phyloP scores from a whole-genome alignment of 2,797 vertebrate species.

The Sebastes reedi region DNA sequence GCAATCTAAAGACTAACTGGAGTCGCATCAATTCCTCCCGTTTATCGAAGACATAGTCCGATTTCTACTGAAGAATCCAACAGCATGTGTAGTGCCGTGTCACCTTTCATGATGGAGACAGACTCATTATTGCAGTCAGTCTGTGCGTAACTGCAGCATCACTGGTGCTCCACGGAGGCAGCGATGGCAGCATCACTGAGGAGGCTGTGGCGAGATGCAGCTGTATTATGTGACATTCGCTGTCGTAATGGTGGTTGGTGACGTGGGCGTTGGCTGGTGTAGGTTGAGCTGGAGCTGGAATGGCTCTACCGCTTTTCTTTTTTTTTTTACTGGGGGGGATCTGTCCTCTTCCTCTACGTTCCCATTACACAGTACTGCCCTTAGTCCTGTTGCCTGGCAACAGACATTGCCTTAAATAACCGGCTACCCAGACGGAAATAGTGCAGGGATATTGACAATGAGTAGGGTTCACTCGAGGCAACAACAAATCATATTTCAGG shows the following conservation, averaged over 20 bases:
- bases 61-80: not conserved
- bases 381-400: slow-evolving; percentile 85
- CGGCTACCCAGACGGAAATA: slow-evolving; percentile 74
- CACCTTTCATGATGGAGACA: slow-evolving; percentile 37
- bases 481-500: slow-evolving; percentile 61
- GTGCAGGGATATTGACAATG: slow-evolving; percentile 70
- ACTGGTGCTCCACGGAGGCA: slow-evolving; percentile 5
- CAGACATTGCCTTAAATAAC: slow-evolving; percentile 86
- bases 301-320: slow-evolving; percentile 45
- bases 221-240: slow-evolving; percentile 50
- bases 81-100: slow-evolving; percentile 19
- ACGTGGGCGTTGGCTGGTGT: slow-evolving; percentile 79
- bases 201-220: slow-evolving; percentile 27
- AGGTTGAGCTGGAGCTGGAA: slow-evolving; percentile 57
- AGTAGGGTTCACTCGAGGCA: slow-evolving; percentile 78
- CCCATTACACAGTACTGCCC: slow-evolving; percentile 75
- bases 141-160: slow-evolving; percentile 45
- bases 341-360: slow-evolving; percentile 72
- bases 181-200: slow-evolving; percentile 11
- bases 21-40: not conserved
- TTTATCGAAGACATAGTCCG: not conserved
- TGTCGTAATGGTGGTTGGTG: slow-evolving; percentile 65
- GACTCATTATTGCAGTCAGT: slow-evolving; percentile 10
- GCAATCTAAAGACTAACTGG: not conserved
- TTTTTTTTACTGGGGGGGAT: slow-evolving; percentile 46